Conservation (phyloP, 2,113 vertebrate species). For the Brevimyrus niger region DNA sequence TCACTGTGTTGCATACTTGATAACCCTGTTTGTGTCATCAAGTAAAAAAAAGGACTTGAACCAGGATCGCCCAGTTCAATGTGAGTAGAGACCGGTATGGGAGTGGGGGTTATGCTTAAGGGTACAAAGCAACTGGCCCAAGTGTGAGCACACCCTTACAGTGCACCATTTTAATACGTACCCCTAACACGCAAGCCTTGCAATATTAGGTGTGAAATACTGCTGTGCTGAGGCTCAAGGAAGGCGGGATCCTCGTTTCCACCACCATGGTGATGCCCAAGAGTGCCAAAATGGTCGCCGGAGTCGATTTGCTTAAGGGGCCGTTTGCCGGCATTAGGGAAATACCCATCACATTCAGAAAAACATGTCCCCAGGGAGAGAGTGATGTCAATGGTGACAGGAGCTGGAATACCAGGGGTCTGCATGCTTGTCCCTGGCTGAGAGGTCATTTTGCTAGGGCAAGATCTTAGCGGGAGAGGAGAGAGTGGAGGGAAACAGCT, state of each 20-base stretch:
- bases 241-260: not conserved
- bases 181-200: not conserved
- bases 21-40: too few relatives aligned
- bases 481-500: not conserved
- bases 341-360: not conserved
- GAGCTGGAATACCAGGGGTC: not conserved
- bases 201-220: not conserved
- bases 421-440: not conserved
- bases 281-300: not conserved
- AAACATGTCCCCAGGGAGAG: not conserved
- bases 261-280: not conserved
- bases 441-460: not conserved
- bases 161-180: not conserved
- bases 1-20: too few relatives aligned
- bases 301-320: not conserved
- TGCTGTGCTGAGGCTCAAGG: not conserved
- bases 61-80: too few relatives aligned
- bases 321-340: not conserved
- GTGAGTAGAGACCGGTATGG: too few relatives aligned
- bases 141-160: not conserved
- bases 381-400: not conserved
- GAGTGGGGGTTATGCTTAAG: too few relatives aligned
- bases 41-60: too few relatives aligned
- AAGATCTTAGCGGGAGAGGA: not conserved
- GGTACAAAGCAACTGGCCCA: not conserved